A percentile compares a stretch with the other conserved stretches of the same genome.
These are phyloP conservation scores for Mirounga angustirostris DNA, from an alignment of 2,113 vertebrate species.

Conservation along the genomic window DNA sequence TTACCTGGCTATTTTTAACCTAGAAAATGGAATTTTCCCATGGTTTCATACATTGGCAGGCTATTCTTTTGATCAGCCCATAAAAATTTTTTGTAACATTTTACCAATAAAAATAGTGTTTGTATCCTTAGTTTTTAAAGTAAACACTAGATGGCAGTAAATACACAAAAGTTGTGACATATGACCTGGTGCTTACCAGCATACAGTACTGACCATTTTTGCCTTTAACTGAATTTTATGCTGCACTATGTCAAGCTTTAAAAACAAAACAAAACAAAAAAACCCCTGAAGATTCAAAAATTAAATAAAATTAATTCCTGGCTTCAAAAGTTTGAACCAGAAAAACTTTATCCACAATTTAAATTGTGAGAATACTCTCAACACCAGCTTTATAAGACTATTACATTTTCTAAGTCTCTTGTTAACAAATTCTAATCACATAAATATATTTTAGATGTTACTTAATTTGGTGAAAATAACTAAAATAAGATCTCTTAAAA, in stretches of 20 bases:
- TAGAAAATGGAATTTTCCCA: background rate
- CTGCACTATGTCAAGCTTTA: background rate
- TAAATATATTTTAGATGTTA: background rate
- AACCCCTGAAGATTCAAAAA: background rate
- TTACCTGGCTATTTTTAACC: background rate
- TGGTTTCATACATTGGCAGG: background rate
- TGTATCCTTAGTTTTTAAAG: background rate
- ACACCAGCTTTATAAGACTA: background rate
- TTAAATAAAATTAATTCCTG: background rate
- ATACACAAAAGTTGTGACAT: slow-evolving; percentile 56
- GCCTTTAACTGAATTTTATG: background rate
- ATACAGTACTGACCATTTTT: background rate
- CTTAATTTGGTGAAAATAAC: slow-evolving; percentile 23
- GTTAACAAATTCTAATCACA: background rate
- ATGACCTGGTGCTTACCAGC: rapidly evolving
- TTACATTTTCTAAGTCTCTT: background rate
- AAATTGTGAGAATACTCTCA: background rate
- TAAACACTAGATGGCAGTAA: slow-evolving; percentile 80
- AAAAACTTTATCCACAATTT: background rate
- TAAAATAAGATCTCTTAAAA: slow-evolving; percentile 39
- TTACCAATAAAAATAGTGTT: background rate
- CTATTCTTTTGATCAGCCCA: background rate
- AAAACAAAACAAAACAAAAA: background rate
- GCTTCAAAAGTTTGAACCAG: background rate
- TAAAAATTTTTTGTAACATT: background rate